These are phyloP conservation scores for Scaptomyza flava DNA, from an alignment of 2,888 invertebrate genomes.

Conservation along the genomic window DNA sequence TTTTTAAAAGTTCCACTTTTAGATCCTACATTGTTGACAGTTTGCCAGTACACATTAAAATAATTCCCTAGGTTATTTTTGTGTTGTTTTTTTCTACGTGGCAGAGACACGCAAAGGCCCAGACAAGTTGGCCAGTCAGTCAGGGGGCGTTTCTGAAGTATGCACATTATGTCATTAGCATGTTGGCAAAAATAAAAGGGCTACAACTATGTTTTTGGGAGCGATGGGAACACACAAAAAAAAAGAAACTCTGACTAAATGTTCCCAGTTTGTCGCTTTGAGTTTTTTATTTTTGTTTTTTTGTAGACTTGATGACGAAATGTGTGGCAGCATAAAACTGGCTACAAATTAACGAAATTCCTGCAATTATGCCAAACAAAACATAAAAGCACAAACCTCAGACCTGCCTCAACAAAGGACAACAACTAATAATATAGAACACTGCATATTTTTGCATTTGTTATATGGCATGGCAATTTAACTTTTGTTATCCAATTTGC, in stretches of 20 bases:
- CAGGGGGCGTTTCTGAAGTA: slow-evolving; percentile 66
- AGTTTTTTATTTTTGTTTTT: slow-evolving; percentile 16
- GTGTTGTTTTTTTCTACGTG: slow-evolving; percentile 27
- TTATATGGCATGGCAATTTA: slow-evolving; percentile 56
- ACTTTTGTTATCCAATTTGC: slow-evolving; percentile 52
- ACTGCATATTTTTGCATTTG: slow-evolving; percentile 32
- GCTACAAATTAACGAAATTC: slow-evolving; percentile 75
- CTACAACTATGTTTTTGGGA: slow-evolving; percentile 47
- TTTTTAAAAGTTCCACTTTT: neutral
- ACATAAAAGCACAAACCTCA: slow-evolving; percentile 40
- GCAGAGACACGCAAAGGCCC: slow-evolving; percentile 68
- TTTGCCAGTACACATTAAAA: neutral
- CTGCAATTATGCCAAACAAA: slow-evolving; percentile 66
- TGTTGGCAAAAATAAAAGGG: slow-evolving; percentile 67
- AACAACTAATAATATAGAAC: slow-evolving; percentile 29
- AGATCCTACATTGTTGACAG: slow-evolving; percentile 5
- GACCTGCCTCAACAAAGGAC: slow-evolving; percentile 70
- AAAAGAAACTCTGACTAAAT: slow-evolving; percentile 23
- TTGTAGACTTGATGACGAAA: slow-evolving; percentile 49
- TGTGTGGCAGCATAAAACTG: slow-evolving; percentile 63
- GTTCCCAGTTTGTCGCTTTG: slow-evolving; percentile 24
- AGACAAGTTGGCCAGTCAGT: slow-evolving; percentile 51
- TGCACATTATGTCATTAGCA: slow-evolving; percentile 81
- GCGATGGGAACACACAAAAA: slow-evolving; percentile 28
- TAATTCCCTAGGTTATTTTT: slow-evolving; percentile 25